Conservation (phyloP, 2,113 vertebrate species). For the Sus scrofa region T2T-Sscrofa CM000825.6:45014001-45014500, state of each 20-base stretch:
- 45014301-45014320: conserved; percentile 35
- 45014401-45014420: neutral
- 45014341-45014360: neutral
- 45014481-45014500: neutral
- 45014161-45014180: neutral
- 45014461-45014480: neutral
- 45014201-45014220: conserved; percentile 57
- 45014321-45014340: neutral
- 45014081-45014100: neutral
- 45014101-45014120: conserved; percentile 38
- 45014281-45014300: neutral
- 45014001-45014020: neutral
- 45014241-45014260: conserved; percentile 22
- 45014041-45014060: neutral
- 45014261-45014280: neutral
- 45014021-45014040: neutral
- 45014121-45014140: conserved; percentile 45
- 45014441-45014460: neutral
- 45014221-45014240: neutral
- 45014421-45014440: neutral
- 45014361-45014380: neutral
- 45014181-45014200: conserved; percentile 34
- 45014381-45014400: neutral
- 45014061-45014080: neutral
- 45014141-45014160: conserved; percentile 51